Evolutionary conservation across 2,888 invertebrate genomes (phyloP), one percentile per base, ranked within the genome.

Genomic region (Hirudinaria manillensis): DNA sequence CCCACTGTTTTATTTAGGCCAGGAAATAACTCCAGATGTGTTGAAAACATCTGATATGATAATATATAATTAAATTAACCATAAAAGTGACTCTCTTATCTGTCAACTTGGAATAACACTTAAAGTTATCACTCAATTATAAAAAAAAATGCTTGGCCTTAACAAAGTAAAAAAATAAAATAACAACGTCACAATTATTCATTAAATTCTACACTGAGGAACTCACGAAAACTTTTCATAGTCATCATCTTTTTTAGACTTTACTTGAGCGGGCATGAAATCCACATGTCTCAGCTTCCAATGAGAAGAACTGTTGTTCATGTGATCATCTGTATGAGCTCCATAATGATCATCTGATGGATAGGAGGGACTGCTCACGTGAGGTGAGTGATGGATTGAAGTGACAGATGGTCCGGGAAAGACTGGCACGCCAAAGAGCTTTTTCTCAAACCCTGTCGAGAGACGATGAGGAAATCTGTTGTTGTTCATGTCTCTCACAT

Each of bases 201-300:
- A 6, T 38, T 38, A 38, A 38, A 6, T 38, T 10, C 10, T 70
- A n/a, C 6, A 70, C 7, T 29, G 36, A 70, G 10, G 45, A 51
- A 27, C 32, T 51, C 38, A 77, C 77, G 53, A 27, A 70, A 77
- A 77, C 45, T 61, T 72, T 38, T 77, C 77, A 29, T 76, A 77
- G 10, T 77, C 77, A 10, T 77, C 77, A 13, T 73, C 70, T 53
- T 75, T 78, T 70, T 71, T 78, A 21, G 55, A 36, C 70, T 74
- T 77, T 29, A 76, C 56, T 16, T 27, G 32, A 16, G 53, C 71
- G n/a, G 78, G 77, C 61, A 78, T 74, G 74, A 78, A 78, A 61
- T 78, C 78, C 38, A 76, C 70, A 51, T 78, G 77, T 0, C 61
- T 27, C n/a, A 78, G 72, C 24, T 76, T 78, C 77, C 77, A 77